Evolutionary conservation across 35 echinoderm and acorn worm genomes (phyloP).

Genomic region (Apostichopus japonicus): DNA sequence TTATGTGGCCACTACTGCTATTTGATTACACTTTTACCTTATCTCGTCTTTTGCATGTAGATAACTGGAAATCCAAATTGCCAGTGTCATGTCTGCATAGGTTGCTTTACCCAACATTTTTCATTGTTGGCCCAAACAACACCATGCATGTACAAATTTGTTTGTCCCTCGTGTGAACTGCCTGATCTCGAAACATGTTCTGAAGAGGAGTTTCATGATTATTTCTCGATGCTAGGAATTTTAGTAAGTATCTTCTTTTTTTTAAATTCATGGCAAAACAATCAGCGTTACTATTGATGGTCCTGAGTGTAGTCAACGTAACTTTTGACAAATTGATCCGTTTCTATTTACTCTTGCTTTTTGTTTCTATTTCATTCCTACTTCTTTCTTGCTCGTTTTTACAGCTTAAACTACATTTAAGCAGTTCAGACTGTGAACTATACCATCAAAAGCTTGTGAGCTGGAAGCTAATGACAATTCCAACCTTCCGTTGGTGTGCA

Average conservation of each 20-base stretch:
- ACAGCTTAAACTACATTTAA: not conserved
- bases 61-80: not conserved
- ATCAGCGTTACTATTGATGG: too few species aligned
- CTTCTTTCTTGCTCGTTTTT: not conserved
- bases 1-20: too few species aligned
- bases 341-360: too few species aligned
- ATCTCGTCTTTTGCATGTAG: not conserved
- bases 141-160: slow-evolving; percentile 34
- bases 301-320: too few species aligned
- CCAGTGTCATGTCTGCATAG: slow-evolving; percentile 27
- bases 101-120: not conserved
- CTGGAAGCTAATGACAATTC: not conserved
- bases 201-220: not conserved
- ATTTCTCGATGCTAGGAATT: not conserved
- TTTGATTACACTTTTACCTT: too few species aligned
- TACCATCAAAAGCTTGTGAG: not conserved
- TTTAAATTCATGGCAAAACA: too few species aligned
- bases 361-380: too few species aligned
- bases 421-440: not conserved
- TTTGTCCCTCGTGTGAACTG: not conserved
- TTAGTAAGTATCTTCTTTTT: not conserved
- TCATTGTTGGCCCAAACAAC: not conserved
- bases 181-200: not conserved
- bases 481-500: not conserved
- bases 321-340: too few species aligned